Evolutionary conservation across 2,888 invertebrate species (phyloP), one percentile per base, ranked within the genome.

Genomic region (Drosophila nigritarsus): DNA sequence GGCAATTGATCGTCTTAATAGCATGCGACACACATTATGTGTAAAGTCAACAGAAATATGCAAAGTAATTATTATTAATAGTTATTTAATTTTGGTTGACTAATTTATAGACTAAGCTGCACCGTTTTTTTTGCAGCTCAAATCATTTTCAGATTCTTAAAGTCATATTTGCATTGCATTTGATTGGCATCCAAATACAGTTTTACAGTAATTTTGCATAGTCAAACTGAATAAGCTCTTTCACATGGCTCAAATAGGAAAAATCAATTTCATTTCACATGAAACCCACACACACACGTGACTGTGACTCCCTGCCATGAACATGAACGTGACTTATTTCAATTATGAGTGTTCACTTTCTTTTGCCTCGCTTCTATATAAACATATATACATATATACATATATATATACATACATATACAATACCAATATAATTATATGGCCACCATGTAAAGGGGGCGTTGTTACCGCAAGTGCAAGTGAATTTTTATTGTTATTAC

Each of bases 291-390:
- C 30, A 62, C 32, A 42, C n/a, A 27, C 3, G 29, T 75, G 32
- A 45, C 62, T 65, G n/a, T 63, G 60, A 56, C 60, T 62, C 51
- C 15, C 32, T 58, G 55, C 53, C 80, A 56, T 80, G 76, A 72
- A 69, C 82, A 32, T 71, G 89, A 87, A 85, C 89, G 85, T 89
- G 85, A 85, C 85, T 89, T 76, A 58, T 70, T 73, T 73, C 59
- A 65, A 71, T 72, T 86, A 63, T 60, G 53, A 72, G 69, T 61
- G 73, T 61, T 54, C 75, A 82, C 89, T 85, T 85, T 85, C 85
- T 85, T 85, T 81, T 69, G 66, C 50, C 65, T 38, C 20, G 55
- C 65, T 69, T 51, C 38, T 62, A 30, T 60, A 53, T 38, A 61
- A 24, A 51, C 42, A 53, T 42, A 56, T 53, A 59, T 40, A 20